Base-by-base conservation (phyloP, 2,888 invertebrate species). In the Candidula unifasciata region DNA sequence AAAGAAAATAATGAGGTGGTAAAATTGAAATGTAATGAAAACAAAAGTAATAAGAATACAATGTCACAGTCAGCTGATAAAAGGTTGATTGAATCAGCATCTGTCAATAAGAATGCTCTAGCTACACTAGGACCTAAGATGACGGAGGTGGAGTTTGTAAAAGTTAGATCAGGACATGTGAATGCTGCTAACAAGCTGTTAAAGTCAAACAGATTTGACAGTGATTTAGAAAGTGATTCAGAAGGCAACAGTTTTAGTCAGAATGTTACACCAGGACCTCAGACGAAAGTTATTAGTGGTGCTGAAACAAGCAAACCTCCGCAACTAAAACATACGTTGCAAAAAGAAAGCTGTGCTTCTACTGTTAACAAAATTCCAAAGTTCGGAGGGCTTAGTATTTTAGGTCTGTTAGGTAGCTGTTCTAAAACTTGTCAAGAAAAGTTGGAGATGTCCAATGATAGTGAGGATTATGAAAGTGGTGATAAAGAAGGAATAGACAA, bases 131-230 rank as follows among this genome's bases (percentile, higher is more conserved):
- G 2, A 44, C 0, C 24, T 18, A 60, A 60, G n/a, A n/a, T n/a
- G n/a, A n/a, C n/a, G 0, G 86, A 86, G 6, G 60, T 86, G 37
- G 86, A 86, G 64, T 52, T 86, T 64, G 87, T 87, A 0, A 78
- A 71, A 44, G 74, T 78, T 35, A 80, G 77, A 24, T 8, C 57
- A 57, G 37, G 30, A 21, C 16, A 79, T 33, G 16, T n/a, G 16
- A 52, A 30, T n/a, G 18, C 30, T n/a, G 16, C 30, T 8, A 35
- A 24, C 6, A n/a, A 3, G 13, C 24, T 35, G 33, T 35, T 69
- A n/a, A 74, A 33, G 21, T 80, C 80, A 37, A 79, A 85, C 37
- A 83, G 57, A 77, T 77, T 80, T 80, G 85, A 85, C 27, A 83
- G 82, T 80, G 83, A 83, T 69, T 35, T 68, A 76, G 85, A 83